Evolutionary conservation across 2,797 vertebrate genomes (phyloP).

Genomic region (Parambassis ranga): DNA sequence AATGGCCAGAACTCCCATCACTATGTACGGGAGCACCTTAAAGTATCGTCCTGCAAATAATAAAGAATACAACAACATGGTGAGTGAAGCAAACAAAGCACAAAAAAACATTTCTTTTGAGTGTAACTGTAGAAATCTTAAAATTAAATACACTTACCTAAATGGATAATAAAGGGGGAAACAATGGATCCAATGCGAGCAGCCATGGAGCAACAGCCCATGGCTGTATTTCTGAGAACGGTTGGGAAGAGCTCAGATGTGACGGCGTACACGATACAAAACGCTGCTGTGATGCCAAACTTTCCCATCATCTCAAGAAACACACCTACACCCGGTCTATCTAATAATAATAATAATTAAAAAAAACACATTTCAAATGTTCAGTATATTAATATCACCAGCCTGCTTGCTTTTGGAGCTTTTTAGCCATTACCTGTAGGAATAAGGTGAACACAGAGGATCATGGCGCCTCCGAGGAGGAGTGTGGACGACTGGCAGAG

Average conservation of each 20-base stretch:
- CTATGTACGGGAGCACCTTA: conserved; percentile 85
- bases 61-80: not conserved
- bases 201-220: conserved; percentile 88
- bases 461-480: conserved; percentile 84
- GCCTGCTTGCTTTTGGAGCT: not conserved
- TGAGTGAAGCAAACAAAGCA: not conserved
- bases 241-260: conserved; percentile 91
- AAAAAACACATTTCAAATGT: no score
- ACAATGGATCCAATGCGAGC: conserved; percentile 86
- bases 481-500: conserved; percentile 85
- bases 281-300: conserved; percentile 86
- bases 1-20: conserved; percentile 87
- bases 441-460: conserved; percentile 86
- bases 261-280: conserved; percentile 87
- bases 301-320: conserved; percentile 85
- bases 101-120: no score
- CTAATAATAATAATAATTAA: no score
- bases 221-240: conserved; percentile 88
- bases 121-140: no score
- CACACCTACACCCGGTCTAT: conserved; percentile 35
- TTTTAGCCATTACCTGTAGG: conserved; percentile 77
- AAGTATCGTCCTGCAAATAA: conserved; percentile 80
- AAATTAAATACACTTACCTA: conserved; percentile 74
- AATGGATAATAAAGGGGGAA: conserved; percentile 88
- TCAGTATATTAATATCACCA: no score